These are phyloP conservation scores for Pagrus major DNA, from an alignment of 2,113 vertebrate genomes.

Conservation along the genomic window DNA sequence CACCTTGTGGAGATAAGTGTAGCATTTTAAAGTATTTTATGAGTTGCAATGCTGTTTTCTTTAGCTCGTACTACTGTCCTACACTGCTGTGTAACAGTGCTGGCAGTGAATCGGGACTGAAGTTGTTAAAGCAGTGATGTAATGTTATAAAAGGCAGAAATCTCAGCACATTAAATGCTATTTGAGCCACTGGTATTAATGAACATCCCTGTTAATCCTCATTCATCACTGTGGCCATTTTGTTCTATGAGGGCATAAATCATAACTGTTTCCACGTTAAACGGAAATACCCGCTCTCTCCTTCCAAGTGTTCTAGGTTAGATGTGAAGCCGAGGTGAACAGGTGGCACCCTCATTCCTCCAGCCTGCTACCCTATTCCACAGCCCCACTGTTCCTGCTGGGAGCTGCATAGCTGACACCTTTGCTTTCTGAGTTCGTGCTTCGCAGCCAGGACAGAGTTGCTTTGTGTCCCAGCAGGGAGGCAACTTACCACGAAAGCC, in stretches of 20 bases:
- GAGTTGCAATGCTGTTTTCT: neutral
- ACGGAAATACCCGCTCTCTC: constrained; percentile 34
- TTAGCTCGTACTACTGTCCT: neutral
- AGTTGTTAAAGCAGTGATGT: neutral
- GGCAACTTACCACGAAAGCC: constrained; percentile 29
- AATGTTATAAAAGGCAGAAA: constrained; percentile 14
- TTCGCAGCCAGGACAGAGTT: constrained; percentile 53
- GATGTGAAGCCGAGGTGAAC: constrained; percentile 61
- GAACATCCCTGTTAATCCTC: constrained; percentile 16
- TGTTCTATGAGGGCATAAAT: constrained; percentile 1
- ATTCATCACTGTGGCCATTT: constrained; percentile 4
- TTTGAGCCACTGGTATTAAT: constrained; percentile 17
- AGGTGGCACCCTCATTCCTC: constrained; percentile 60
- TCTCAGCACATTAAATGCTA: neutral
- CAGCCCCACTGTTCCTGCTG: constrained; percentile 46
- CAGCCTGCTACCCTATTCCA: constrained; percentile 17
- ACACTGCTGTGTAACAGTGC: neutral
- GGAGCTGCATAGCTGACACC: constrained; percentile 58
- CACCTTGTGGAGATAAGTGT: neutral
- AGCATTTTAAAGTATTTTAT: neutral
- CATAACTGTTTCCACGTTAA: constrained; percentile 28
- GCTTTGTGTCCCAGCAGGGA: constrained; percentile 63
- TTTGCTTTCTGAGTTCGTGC: constrained; percentile 59
- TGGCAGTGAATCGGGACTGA: neutral
- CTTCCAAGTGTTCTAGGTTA: constrained; percentile 7